These are phyloP conservation scores for Pavo muticus DNA, from an alignment of 2,113 vertebrate species.

Conservation along the genomic window DNA sequence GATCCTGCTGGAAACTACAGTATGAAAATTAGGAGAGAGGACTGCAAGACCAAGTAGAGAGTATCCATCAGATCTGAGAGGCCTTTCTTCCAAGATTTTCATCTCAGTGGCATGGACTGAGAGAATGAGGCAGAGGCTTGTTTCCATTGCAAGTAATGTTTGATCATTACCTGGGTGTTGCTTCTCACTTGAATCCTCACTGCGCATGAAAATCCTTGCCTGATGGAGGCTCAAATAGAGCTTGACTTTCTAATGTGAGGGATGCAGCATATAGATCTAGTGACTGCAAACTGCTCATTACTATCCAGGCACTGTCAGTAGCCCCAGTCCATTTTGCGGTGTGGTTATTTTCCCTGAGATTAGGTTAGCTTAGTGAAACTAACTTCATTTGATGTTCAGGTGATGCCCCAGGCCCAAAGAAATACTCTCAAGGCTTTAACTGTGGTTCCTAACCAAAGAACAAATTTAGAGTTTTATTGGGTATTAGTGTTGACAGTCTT, in stretches of 20 bases:
- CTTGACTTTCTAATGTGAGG: background rate
- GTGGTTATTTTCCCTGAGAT: background rate
- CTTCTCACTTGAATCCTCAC: background rate
- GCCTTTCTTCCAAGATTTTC: background rate
- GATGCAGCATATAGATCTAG: background rate
- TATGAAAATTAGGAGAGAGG: background rate
- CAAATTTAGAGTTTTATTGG: background rate
- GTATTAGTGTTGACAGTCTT: background rate
- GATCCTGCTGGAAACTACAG: background rate
- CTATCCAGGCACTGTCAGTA: background rate
- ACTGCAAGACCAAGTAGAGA: background rate
- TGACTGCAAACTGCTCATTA: background rate
- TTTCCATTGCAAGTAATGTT: background rate
- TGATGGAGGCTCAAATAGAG: background rate
- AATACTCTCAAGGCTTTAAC: background rate
- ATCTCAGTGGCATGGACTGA: background rate
- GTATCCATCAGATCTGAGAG: background rate
- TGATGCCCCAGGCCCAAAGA: background rate
- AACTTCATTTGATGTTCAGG: background rate
- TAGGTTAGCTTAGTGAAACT: background rate
- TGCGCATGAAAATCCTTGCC: background rate
- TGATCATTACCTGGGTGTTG: fast-evolving
- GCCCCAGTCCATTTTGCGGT: background rate
- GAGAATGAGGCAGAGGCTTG: background rate
- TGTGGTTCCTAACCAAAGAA: background rate